Conservation (phyloP, 2,797 vertebrate genomes). For the Chromobotia macracanthus region DNA sequence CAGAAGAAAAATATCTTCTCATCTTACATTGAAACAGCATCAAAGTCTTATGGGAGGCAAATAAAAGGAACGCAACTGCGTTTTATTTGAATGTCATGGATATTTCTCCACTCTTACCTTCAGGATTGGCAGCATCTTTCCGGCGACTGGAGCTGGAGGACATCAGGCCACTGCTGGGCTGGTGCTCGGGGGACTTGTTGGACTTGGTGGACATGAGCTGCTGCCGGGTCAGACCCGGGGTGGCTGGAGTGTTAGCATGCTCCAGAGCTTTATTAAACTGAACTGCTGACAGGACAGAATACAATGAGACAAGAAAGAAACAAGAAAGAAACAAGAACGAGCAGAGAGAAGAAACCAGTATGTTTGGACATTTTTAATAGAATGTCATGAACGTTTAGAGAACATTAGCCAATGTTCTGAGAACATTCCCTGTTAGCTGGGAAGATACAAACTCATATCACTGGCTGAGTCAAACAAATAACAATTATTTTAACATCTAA, state of each 20-base stretch:
- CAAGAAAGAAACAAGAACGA: neutral
- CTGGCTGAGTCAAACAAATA: too few relatives aligned
- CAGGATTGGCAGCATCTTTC: slow-evolving; percentile 89
- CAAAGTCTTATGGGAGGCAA: neutral
- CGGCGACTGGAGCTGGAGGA: slow-evolving; percentile 88
- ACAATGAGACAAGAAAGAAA: neutral
- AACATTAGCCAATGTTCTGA: too few relatives aligned
- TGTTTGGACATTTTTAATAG: too few relatives aligned
- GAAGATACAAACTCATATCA: too few relatives aligned
- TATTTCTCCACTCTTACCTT: slow-evolving; percentile 77
- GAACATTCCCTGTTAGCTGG: too few relatives aligned
- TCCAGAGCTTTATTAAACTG: slow-evolving; percentile 93
- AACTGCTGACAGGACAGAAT: slow-evolving; percentile 74
- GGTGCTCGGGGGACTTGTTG: slow-evolving; percentile 94
- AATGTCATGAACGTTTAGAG: too few relatives aligned
- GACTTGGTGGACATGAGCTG: slow-evolving; percentile 96
- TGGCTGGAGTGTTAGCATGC: slow-evolving; percentile 83
- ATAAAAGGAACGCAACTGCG: neutral
- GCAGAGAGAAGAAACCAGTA: too few relatives aligned
- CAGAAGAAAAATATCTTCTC: neutral
- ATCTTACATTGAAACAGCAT: neutral
- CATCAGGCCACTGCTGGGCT: slow-evolving; percentile 86
- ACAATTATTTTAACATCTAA: too few relatives aligned
- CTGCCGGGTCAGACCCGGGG: slow-evolving; percentile 86
- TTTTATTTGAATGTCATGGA: neutral